These are phyloP conservation scores for Dasypus novemcinctus DNA, from an alignment of 2,113 vertebrate genomes.

Conservation along the genomic window DNA sequence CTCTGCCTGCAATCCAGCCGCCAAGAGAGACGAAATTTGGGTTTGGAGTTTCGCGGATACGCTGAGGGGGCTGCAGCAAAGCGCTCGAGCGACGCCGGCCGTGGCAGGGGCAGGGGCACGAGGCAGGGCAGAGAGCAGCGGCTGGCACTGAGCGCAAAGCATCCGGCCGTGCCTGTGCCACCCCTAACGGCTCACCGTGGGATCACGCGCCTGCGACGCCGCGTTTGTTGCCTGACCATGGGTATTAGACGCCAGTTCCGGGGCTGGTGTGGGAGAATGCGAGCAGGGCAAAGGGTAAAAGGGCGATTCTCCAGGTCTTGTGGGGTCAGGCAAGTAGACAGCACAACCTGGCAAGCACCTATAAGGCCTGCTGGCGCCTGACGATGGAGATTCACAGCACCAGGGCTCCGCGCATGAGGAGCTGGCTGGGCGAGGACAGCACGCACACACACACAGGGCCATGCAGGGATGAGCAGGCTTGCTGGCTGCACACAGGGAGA, in stretches of 20 bases:
- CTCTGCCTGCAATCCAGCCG: neutral
- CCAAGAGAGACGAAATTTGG: too few species aligned
- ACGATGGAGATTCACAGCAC: neutral
- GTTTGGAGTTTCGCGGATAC: neutral
- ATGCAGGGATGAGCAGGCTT: too few species aligned
- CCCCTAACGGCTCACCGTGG: neutral
- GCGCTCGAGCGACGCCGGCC: neutral
- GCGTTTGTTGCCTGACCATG: neutral
- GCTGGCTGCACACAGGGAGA: too few species aligned
- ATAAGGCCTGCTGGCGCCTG: too few species aligned
- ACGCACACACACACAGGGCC: too few species aligned
- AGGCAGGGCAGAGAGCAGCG: fast-evolving
- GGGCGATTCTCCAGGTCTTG: neutral
- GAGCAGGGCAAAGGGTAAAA: neutral
- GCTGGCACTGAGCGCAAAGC: neutral
- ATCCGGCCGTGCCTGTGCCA: neutral
- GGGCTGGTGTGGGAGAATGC: neutral
- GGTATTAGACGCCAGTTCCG: fast-evolving
- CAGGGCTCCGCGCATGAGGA: neutral
- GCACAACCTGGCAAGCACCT: too few species aligned
- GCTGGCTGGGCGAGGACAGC: neutral
- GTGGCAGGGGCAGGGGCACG: fast-evolving
- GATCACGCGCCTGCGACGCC: too few species aligned
- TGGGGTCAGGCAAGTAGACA: too few species aligned
- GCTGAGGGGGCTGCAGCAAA: neutral